Conservation (phyloP, 1,140 invertebrate genomes). For the Pectinophora gossypiella region DNA sequence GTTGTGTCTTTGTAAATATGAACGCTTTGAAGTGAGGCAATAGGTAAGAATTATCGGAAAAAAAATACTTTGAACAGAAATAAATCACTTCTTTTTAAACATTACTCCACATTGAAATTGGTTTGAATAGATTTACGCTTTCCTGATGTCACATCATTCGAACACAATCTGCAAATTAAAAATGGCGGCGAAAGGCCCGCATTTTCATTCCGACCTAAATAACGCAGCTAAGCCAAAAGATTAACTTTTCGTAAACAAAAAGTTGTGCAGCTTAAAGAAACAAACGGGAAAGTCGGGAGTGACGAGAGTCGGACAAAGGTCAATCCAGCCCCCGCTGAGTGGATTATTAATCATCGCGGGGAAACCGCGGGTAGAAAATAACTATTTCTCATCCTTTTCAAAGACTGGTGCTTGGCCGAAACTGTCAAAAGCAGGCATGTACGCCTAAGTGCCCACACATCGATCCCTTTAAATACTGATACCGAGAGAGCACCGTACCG, state of each 20-base stretch:
- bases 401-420: conserved; percentile 36
- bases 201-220: not conserved
- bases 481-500: too few species aligned
- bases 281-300: conserved; percentile 31
- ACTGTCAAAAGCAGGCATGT: conserved; percentile 43
- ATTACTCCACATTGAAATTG: too few species aligned
- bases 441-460: conserved; percentile 39
- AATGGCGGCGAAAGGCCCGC: too few species aligned
- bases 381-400: conserved; percentile 60
- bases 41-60: too few species aligned
- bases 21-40: too few species aligned
- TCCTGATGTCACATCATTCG: too few species aligned
- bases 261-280: conserved; percentile 19
- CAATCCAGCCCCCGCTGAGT: conserved; percentile 42
- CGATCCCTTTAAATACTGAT: conserved; percentile 29
- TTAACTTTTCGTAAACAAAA: conserved; percentile 12
- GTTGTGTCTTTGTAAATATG: too few species aligned
- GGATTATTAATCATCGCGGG: conserved; percentile 54
- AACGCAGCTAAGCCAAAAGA: not conserved
- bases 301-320: conserved; percentile 37
- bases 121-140: too few species aligned
- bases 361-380: conserved; percentile 46
- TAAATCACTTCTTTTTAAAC: too few species aligned
- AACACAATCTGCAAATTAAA: too few species aligned
- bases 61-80: too few species aligned